Percentiles rank a stretch among this genome's conserved stretches.
Conservation (phyloP, 2,797 vertebrate species). For the Myoxocephalus aenaeus region DNA sequence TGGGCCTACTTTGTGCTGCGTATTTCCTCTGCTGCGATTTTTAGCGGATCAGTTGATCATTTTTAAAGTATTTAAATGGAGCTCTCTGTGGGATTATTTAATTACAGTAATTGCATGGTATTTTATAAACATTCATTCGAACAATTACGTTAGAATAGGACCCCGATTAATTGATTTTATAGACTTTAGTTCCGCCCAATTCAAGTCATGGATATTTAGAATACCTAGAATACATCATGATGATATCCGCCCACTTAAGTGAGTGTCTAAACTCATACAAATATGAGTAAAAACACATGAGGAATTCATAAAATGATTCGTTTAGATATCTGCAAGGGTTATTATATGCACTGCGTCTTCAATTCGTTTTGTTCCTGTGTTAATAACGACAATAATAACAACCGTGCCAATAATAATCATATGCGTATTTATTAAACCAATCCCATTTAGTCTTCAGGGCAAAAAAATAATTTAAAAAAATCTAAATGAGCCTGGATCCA, state of each 20-base stretch:
- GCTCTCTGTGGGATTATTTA: conserved; percentile 70
- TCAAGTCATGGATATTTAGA: conserved; percentile 47
- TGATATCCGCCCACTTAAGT: neutral
- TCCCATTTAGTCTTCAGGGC: neutral
- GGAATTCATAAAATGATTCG: neutral
- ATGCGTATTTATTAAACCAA: neutral
- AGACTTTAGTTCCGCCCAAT: conserved; percentile 42
- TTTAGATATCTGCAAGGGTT: neutral
- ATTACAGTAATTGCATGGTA: conserved; percentile 72
- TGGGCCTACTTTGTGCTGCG: conserved; percentile 41
- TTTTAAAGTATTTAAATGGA: conserved; percentile 49
- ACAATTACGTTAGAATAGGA: conserved; percentile 60
- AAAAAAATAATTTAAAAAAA: neutral
- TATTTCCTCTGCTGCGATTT: conserved; percentile 33
- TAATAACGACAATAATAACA: conserved; percentile 15
- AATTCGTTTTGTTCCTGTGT: neutral
- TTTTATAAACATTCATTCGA: conserved; percentile 63
- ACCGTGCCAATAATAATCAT: neutral
- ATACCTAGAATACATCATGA: conserved; percentile 10
- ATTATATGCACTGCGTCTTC: neutral
- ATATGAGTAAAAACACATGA: neutral
- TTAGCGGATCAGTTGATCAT: conserved; percentile 50
- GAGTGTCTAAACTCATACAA: neutral
- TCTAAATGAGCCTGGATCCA: neutral
- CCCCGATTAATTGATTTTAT: conserved; percentile 59